Percentiles rank a stretch among this genome's conserved stretches.
These are phyloP conservation scores for Ascaphus truei DNA, from an alignment of 2,113 vertebrate species.

Conservation along the genomic window DNA sequence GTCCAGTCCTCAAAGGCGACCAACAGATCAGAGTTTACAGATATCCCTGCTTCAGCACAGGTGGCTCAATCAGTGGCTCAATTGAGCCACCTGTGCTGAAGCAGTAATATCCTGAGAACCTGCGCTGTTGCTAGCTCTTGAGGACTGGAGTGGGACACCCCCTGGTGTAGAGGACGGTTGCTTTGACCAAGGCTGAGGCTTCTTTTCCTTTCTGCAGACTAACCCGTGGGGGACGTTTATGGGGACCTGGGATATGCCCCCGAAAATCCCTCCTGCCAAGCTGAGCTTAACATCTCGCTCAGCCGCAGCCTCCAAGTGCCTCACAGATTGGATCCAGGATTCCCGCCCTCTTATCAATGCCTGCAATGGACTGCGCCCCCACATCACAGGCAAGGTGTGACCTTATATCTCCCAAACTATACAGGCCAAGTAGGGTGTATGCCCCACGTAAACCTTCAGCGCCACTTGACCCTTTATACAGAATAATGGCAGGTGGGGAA, in stretches of 20 bases:
- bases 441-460: no score
- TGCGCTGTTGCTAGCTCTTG: no score
- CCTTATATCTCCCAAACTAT: background rate
- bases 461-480: background rate
- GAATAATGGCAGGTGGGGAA: no score
- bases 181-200: no score
- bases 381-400: conserved; percentile 53
- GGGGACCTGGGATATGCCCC: conserved; percentile 62
- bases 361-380: conserved; percentile 51
- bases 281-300: conserved; percentile 49
- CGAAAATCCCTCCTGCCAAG: conserved; percentile 51
- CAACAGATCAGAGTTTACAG: no score
- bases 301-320: conserved; percentile 12
- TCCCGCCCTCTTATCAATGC: conserved; percentile 41
- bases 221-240: conserved; percentile 60
- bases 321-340: conserved; percentile 41
- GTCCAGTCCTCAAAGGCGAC: no score
- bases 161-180: no score
- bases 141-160: no score
- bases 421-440: background rate
- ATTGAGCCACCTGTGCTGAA: no score
- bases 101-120: no score
- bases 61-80: no score
- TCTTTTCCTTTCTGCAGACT: conserved; percentile 28
- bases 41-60: no score